Percentiles rank a stretch among this genome's conserved stretches.
Evolutionary conservation across 1,140 invertebrate genomes (phyloP).

Genomic region (Zaprionus taronus): DNA sequence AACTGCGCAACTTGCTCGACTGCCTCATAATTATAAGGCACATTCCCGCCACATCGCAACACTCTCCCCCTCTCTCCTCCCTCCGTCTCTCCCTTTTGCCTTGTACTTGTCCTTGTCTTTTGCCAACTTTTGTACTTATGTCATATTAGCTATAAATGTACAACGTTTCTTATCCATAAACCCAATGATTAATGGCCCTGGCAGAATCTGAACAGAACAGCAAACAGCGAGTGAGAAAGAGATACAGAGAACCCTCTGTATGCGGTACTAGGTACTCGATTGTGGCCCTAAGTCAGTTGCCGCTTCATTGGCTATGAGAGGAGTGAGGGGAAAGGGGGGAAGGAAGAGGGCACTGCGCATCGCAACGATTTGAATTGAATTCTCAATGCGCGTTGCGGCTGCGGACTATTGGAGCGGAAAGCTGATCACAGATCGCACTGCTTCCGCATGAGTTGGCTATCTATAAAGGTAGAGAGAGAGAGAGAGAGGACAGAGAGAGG

Average conservation of each 20-base stretch:
- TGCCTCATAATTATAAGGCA: slow-evolving; percentile 76
- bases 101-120: slow-evolving; percentile 62
- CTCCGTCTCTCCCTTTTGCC: neutral
- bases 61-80: neutral
- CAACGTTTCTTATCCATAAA: slow-evolving; percentile 66
- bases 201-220: slow-evolving; percentile 32
- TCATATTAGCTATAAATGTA: slow-evolving; percentile 80
- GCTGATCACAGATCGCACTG: slow-evolving; percentile 29
- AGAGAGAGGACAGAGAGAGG: neutral
- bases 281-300: slow-evolving; percentile 55
- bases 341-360: neutral
- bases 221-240: neutral
- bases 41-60: slow-evolving; percentile 3
- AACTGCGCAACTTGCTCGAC: slow-evolving; percentile 66
- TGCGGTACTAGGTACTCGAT: neutral
- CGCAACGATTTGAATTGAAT: slow-evolving; percentile 50
- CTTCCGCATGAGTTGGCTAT: slow-evolving; percentile 52
- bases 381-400: slow-evolving; percentile 51
- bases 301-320: slow-evolving; percentile 67
- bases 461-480: neutral
- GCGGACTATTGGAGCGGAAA: slow-evolving; percentile 77
- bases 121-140: slow-evolving; percentile 82
- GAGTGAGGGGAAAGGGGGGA: no score
- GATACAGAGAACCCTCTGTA: slow-evolving; percentile 28
- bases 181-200: slow-evolving; percentile 73